Evolutionary conservation across 2,888 invertebrate genomes (phyloP), one percentile per base, ranked within the genome.

Genomic region (Yponomeuta malinellus): DNA sequence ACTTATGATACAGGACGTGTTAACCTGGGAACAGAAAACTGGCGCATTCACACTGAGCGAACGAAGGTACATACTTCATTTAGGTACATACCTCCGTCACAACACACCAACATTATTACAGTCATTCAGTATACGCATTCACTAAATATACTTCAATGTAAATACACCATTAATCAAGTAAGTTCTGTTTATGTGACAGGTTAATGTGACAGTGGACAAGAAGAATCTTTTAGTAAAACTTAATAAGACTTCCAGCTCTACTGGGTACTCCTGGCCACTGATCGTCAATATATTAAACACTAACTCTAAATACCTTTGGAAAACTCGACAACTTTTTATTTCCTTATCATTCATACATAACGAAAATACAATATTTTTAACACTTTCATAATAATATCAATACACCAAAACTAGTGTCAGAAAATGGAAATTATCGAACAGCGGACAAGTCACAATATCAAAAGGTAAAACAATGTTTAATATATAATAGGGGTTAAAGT

Each of bases 401-500:
- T 69, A 69, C 69, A 69, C 63, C 69, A 63, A 69, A 69, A 78
- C 78, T 79, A 5, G 43, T 43, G 43, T 81, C 80, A 84, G 83
- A 80, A 73, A 72, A 71, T 73, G 67, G 70, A 70, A 70, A 72
- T 68, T 23, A 81, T 79, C 81, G 72, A 79, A 80, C 75, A 78
- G 48, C 81, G 83, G 83, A 87, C 84, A 82, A 84, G 78, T 83
- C 83, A 87, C 87, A 83, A 87, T 88, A 87, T 86, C 83, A 85
- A 87, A 86, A 69, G 37, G 52, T 29, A 67, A 67, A 59, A 59
- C 52, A 59, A 59, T 59, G 52, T 15, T 15, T 59, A 15, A 52
- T 52, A 52, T 52, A 52, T 12, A 52, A 0, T 23, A 23, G 23
- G 23, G 23, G 23, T 23, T 23, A 23, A 23, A 23, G 23, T 23